These are phyloP conservation scores for Clostera curtula DNA, from an alignment of 2,888 invertebrate species.

Conservation along the genomic window DNA sequence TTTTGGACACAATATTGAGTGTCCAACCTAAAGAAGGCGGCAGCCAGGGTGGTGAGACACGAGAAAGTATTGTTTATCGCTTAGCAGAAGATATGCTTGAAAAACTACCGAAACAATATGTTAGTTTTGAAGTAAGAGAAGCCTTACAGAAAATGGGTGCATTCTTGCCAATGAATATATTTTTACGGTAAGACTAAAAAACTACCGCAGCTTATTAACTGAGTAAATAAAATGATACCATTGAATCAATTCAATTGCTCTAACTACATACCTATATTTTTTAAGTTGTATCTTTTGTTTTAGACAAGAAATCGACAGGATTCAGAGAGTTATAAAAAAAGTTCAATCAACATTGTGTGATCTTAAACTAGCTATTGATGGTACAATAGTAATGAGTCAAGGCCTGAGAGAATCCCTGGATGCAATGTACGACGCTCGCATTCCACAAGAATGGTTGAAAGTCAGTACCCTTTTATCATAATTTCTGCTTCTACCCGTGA, in stretches of 20 bases:
- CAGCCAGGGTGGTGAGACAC: slow-evolving; percentile 91
- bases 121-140: slow-evolving; percentile 92
- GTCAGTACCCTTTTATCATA: slow-evolving; percentile 44
- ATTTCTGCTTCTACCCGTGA: neutral
- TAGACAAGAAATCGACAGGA: slow-evolving; percentile 86
- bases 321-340: slow-evolving; percentile 88
- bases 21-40: slow-evolving; percentile 99
- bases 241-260: neutral
- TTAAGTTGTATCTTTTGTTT: slow-evolving; percentile 10
- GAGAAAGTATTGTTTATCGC: slow-evolving; percentile 93
- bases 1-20: slow-evolving; percentile 93
- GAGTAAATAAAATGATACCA: neutral
- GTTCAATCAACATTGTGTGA: slow-evolving; percentile 89
- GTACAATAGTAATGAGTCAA: slow-evolving; percentile 98
- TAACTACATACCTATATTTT: neutral
- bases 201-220: neutral
- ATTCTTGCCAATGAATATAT: slow-evolving; percentile 96
- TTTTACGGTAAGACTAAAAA: slow-evolving; percentile 76
- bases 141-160: slow-evolving; percentile 93
- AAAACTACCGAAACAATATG: slow-evolving; percentile 86
- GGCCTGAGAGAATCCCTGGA: slow-evolving; percentile 90
- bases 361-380: slow-evolving; percentile 95
- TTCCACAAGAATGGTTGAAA: slow-evolving; percentile 94
- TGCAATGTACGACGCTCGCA: slow-evolving; percentile 97
- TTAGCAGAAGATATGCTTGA: slow-evolving; percentile 94